Base-by-base conservation (phyloP, 2,888 invertebrate species). In the Hydraecia micacea region DNA sequence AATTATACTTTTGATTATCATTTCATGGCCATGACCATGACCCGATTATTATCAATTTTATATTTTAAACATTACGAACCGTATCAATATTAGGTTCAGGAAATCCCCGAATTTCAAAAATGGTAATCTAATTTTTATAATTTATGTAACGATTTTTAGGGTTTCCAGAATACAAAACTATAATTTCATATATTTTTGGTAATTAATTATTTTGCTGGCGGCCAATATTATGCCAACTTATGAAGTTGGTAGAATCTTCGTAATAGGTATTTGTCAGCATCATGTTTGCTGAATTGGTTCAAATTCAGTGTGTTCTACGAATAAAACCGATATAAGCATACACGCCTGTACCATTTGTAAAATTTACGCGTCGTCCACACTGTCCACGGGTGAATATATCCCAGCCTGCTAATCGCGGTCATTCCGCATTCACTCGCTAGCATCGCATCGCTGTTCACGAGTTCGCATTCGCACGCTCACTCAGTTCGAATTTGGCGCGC, bases 401-500 rank as follows among this genome's bases (percentile, higher is more conserved):
- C 87, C 87, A 77, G 75, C 77, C 68, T 79, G 81, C 81, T 87
- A 89, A 87, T 89, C 89, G 89, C 84, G 84, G 85, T 79, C 88
- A 90, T 87, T 88, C 87, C 87, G 85, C 89, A 86, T 88, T 88
- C 85, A 85, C 84, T 86, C 85, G 84, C 73, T 83, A 84, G 85
- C 79, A 75, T 80, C 67, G 84, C 83, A 75, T 83, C 77, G 84
- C 84, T 68, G 73, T 78, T 74, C 69, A 77, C 86, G 76, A 75
- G 70, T 79, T 76, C 67, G 78, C 75, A 81, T 79, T 76, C 67
- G 78, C 75, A 81, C 79, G 81, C 87, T 90, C 94, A 94, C 87
- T 90, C 94, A 94, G 95, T 96, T 96, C 93, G 94, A 96, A 96
- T 93, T 96, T 96, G 94, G 96, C 96, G 96, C 95, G 94, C 91